phyloP scores from a whole-genome alignment of 2,113 vertebrate species.

The Dascyllus trimaculatus region DNA sequence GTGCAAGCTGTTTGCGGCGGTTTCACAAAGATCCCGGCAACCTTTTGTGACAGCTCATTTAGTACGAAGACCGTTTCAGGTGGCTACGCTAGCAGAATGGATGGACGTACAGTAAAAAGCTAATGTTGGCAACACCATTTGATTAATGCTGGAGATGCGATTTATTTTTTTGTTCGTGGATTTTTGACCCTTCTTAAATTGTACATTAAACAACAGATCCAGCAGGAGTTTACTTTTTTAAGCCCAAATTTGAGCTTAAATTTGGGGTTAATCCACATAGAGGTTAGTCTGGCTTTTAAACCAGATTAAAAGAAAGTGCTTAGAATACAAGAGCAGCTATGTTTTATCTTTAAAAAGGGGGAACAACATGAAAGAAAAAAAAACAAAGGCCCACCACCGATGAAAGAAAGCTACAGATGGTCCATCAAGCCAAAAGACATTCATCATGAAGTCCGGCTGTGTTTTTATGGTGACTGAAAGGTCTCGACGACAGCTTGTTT shows the following conservation, averaged over 20 bases:
- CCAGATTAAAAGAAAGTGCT: not conserved
- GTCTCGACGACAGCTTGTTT: slow-evolving; percentile 52
- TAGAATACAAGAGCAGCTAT: no score
- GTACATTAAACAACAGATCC: no score
- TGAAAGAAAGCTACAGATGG: slow-evolving; percentile 32
- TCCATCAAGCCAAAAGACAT: slow-evolving; percentile 33
- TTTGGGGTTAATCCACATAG: not conserved
- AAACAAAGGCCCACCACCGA: not conserved
- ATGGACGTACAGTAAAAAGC: not conserved
- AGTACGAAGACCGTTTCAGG: slow-evolving; percentile 3
- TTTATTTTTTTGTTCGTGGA: no score
- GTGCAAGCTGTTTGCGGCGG: slow-evolving; percentile 36
- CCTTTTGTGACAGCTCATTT: not conserved
- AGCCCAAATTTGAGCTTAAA: not conserved
- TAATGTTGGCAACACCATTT: no score
- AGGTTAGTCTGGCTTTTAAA: not conserved
- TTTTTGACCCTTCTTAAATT: no score
- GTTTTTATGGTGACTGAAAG: slow-evolving; percentile 47
- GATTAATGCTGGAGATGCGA: no score
- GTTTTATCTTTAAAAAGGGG: slow-evolving; percentile 5
- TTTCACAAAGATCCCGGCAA: slow-evolving; percentile 26
- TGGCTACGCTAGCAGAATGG: not conserved
- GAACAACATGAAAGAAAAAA: not conserved
- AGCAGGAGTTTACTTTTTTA: no score
- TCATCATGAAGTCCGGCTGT: slow-evolving; percentile 8